These are phyloP conservation scores for Chiloscyllium plagiosum DNA, from an alignment of 2,113 vertebrate genomes.

Conservation along the genomic window DNA sequence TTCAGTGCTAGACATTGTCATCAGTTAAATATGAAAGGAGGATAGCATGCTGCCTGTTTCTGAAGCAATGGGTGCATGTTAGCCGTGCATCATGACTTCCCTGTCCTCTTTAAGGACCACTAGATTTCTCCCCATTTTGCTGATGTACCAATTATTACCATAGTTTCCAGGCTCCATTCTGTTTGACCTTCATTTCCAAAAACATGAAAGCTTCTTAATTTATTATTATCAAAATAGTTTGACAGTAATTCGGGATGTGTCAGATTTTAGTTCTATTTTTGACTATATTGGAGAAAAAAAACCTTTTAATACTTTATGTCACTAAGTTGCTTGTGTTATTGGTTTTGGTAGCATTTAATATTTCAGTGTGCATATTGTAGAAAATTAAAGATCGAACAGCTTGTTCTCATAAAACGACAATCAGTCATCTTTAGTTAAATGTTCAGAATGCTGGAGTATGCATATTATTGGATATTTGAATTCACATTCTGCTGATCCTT, in stretches of 20 bases:
- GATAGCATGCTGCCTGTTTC: too few relatives aligned
- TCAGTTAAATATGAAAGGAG: too few relatives aligned
- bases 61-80: too few relatives aligned
- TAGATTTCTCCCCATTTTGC: background rate
- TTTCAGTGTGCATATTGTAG: background rate
- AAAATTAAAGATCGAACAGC: background rate
- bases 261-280: background rate
- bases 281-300: background rate
- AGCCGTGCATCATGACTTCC: too few relatives aligned
- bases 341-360: conserved; percentile 8
- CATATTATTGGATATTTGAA: background rate
- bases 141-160: background rate
- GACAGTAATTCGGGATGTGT: background rate
- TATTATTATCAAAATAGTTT: background rate
- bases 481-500: background rate
- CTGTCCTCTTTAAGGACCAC: too few relatives aligned
- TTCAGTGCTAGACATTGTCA: too few relatives aligned
- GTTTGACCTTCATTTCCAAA: background rate
- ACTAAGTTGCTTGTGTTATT: background rate
- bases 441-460: background rate
- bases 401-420: background rate
- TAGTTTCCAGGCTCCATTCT: background rate
- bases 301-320: conserved; percentile 15
- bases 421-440: background rate
- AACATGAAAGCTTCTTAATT: background rate